Evolutionary conservation across 2,888 invertebrate genomes (phyloP).

Genomic region (Mellilla xanthometata): DNA sequence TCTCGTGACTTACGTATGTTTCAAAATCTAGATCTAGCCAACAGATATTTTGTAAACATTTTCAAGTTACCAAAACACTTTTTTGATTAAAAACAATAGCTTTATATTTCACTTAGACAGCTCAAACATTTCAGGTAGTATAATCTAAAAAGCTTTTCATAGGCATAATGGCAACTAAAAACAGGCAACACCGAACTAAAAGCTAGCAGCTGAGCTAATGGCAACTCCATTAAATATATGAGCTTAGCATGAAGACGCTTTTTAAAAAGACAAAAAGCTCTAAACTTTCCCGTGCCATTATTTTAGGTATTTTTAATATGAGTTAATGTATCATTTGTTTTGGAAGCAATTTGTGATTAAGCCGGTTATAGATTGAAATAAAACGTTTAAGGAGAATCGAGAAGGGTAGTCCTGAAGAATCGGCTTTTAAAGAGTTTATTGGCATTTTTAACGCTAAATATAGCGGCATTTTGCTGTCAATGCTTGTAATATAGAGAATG

Average conservation of each 20-base stretch:
- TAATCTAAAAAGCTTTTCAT: conserved; percentile 22
- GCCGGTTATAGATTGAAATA: too few relatives aligned
- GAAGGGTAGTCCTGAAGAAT: too few relatives aligned
- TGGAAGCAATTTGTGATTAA: too few relatives aligned
- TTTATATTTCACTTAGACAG: background rate
- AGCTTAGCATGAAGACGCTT: conserved; percentile 28
- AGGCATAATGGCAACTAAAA: conserved; percentile 22
- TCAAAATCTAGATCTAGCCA: too few relatives aligned
- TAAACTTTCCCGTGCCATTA: background rate
- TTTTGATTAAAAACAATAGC: conserved; percentile 3
- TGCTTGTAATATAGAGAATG: too few relatives aligned
- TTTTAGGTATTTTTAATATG: conserved; percentile 4
- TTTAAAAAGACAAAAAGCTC: conserved; percentile 28
- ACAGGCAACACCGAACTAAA: conserved; percentile 21
- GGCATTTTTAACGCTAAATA: too few relatives aligned
- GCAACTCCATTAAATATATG: conserved; percentile 41
- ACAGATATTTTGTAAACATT: too few relatives aligned
- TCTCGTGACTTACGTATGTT: too few relatives aligned
- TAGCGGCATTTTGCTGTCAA: too few relatives aligned
- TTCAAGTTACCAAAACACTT: background rate
- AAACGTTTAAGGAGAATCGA: too few relatives aligned
- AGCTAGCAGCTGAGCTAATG: conserved; percentile 36
- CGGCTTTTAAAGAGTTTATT: too few relatives aligned
- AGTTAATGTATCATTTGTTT: too few relatives aligned
- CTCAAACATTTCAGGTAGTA: conserved; percentile 4